Conservation (phyloP, 2,113 vertebrate species). For the Alces alces region DNA sequence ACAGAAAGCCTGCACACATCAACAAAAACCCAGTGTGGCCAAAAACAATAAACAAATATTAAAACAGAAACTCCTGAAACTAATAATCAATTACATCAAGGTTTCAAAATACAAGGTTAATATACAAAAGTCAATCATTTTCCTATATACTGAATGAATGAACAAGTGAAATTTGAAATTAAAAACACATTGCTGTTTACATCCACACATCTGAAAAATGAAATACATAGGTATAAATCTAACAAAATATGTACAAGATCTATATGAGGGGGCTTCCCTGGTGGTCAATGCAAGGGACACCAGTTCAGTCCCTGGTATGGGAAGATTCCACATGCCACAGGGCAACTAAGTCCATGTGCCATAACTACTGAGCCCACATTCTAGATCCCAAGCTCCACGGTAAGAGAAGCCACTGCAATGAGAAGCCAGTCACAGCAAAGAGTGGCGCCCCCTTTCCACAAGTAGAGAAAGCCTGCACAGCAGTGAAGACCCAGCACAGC, state of each 20-base stretch:
- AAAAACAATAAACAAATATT: not conserved
- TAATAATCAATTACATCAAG: not conserved
- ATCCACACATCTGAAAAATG: not conserved
- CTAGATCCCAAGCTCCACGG: not conserved
- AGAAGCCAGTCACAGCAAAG: not conserved
- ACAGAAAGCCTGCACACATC: not conserved
- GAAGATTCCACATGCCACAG: not conserved
- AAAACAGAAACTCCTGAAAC: not conserved
- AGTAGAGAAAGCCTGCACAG: not conserved
- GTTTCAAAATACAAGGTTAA: not conserved
- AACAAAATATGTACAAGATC: not conserved
- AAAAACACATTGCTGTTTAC: not conserved
- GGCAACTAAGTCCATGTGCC: not conserved
- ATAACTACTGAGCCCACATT: not conserved
- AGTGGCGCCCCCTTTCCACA: fast-evolving
- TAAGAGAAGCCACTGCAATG: not conserved
- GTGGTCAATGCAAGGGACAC: not conserved
- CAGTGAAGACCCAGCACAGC: not conserved
- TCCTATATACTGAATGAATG: not conserved
- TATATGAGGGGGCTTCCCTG: not conserved
- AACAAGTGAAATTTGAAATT: not conserved
- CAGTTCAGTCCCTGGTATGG: not conserved
- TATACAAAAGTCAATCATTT: not conserved
- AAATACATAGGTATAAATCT: not conserved
- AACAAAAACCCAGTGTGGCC: not conserved